Percentiles rank a stretch among this genome's conserved stretches.
phyloP scores from a whole-genome alignment of 2,113 vertebrate species.

The Tyto alba region DNA sequence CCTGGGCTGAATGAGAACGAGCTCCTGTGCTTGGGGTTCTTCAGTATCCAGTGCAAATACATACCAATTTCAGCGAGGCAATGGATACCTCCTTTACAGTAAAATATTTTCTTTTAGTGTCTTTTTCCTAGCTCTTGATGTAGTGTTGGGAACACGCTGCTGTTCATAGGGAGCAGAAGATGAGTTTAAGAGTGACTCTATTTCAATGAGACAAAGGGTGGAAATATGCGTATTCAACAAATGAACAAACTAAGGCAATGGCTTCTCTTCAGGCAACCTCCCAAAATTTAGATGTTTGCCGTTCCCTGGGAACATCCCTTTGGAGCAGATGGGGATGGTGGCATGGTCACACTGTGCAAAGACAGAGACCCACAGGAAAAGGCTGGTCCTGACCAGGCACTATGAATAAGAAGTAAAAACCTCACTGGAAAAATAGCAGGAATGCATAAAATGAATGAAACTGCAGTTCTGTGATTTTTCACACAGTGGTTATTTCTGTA shows the following conservation, averaged over 20 bases:
- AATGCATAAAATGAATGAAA: neutral
- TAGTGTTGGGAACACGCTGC: neutral
- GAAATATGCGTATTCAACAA: neutral
- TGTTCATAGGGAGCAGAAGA: neutral
- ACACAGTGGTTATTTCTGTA: fast-evolving
- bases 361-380: neutral
- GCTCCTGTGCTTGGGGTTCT: neutral
- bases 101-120: neutral
- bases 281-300: fast-evolving
- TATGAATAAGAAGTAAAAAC: neutral
- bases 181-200: neutral
- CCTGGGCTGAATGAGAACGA: neutral
- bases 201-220: neutral
- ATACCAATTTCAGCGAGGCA: neutral
- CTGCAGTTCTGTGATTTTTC: neutral
- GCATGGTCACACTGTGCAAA: fast-evolving
- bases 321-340: neutral
- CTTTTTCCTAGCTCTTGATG: neutral
- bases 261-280: neutral
- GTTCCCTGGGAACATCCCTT: neutral
- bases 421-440: neutral
- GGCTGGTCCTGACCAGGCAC: neutral
- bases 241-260: neutral
- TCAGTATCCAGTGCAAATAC: neutral
- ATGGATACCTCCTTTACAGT: neutral